phyloP scores from a whole-genome alignment of 2,113 vertebrate genomes.

The Phrynosoma platyrhinos region DNA sequence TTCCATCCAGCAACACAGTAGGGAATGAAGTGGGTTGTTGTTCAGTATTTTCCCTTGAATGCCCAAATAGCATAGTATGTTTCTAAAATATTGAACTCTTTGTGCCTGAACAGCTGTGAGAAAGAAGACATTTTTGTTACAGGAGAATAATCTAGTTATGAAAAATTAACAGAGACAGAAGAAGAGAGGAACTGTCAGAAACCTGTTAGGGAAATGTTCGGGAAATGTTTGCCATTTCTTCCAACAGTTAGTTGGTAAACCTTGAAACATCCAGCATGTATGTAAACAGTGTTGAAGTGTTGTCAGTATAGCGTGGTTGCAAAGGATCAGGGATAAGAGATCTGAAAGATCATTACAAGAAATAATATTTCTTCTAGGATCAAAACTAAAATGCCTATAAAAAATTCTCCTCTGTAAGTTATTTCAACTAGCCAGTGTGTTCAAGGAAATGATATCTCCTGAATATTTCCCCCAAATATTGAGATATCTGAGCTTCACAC shows the following conservation, averaged over 20 bases:
- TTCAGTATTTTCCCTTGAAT: slow-evolving; percentile 4
- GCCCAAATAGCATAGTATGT: not conserved
- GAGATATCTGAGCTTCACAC: not conserved
- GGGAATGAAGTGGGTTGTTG: not conserved
- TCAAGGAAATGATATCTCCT: not conserved
- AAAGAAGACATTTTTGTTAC: not conserved
- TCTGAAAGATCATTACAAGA: not conserved
- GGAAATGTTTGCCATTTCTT: not conserved
- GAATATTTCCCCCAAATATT: not conserved
- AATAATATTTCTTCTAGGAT: not conserved
- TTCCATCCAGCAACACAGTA: not conserved
- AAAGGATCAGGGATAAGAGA: not conserved
- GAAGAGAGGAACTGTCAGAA: not conserved
- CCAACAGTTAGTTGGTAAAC: not conserved
- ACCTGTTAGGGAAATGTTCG: not conserved
- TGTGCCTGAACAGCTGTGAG: not conserved
- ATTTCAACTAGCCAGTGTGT: not conserved
- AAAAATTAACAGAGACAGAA: not conserved
- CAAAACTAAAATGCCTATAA: not conserved
- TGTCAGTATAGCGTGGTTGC: not conserved
- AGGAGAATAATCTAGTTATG: slow-evolving; percentile 7
- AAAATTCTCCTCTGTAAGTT: not conserved
- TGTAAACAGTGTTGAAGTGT: not conserved
- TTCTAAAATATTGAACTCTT: not conserved
- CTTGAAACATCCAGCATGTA: not conserved